Evolutionary conservation across 2,797 vertebrate genomes (phyloP).

Genomic region (Loris lydekkerianus): DNA sequence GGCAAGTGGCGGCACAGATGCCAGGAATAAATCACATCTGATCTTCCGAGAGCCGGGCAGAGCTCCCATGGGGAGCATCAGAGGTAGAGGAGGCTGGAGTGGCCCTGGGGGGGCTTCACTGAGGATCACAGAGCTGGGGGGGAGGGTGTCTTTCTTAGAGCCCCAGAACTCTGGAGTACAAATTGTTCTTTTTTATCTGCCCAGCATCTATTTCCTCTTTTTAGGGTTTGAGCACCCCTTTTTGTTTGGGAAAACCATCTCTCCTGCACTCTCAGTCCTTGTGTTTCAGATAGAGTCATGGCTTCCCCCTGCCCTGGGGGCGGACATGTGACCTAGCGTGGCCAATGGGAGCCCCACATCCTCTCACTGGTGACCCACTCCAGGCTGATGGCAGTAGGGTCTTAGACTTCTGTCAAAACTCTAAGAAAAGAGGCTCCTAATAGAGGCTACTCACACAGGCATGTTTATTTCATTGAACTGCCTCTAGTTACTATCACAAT

Average conservation of each 20-base stretch:
- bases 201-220: too few relatives aligned
- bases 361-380: accelerated
- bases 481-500: background rate
- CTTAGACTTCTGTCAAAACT: background rate
- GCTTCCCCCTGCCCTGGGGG: background rate
- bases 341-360: accelerated
- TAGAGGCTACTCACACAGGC: background rate
- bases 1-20: background rate
- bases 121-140: background rate
- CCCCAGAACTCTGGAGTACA: background rate
- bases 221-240: too few relatives aligned
- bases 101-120: background rate
- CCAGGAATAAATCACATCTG: constrained; percentile 62
- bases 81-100: background rate
- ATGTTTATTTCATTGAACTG: accelerated
- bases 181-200: accelerated
- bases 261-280: accelerated
- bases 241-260: background rate
- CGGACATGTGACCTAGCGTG: background rate
- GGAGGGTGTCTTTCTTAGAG: background rate
- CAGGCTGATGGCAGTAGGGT: background rate
- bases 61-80: accelerated
- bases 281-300: accelerated
- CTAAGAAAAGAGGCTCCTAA: background rate
- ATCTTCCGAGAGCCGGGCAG: background rate